A percentile compares a stretch with the other conserved stretches of the same genome.
These are phyloP conservation scores for Timema podura DNA, from an alignment of 2,888 invertebrate genomes.

Conservation along the genomic window DNA sequence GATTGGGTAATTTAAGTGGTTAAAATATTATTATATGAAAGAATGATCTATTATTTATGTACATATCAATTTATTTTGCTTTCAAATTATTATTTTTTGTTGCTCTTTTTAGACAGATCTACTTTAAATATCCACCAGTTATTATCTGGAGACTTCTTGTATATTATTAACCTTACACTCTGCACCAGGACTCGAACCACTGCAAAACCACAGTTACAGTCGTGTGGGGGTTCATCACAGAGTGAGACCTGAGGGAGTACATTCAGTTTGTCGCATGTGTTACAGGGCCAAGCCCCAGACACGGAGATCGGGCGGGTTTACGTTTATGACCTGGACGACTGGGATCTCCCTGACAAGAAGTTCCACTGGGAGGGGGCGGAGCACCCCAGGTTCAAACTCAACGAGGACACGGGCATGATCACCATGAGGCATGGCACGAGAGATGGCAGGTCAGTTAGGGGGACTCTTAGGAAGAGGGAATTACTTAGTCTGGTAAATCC, in stretches of 20 bases:
- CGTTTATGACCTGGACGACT: conserved; percentile 96
- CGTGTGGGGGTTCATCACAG: background rate
- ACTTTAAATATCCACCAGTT: no score
- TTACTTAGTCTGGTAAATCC: conserved; percentile 29
- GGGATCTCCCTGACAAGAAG: conserved; percentile 97
- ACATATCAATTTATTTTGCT: no score
- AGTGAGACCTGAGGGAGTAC: background rate
- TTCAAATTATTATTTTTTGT: no score
- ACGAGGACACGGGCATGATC: conserved; percentile 91
- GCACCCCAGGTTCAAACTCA: conserved; percentile 81
- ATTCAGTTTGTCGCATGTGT: conserved; percentile 1
- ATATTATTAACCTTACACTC: background rate
- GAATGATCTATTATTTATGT: no score
- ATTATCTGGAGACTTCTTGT: background rate
- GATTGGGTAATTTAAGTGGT: no score
- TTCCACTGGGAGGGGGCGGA: conserved; percentile 90
- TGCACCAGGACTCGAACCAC: no score
- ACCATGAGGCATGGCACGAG: conserved; percentile 91
- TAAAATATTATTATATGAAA: no score
- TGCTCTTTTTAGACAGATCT: no score
- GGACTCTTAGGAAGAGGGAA: no score
- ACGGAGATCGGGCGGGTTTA: conserved; percentile 93
- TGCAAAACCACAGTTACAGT: no score
- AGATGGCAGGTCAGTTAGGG: conserved; percentile 62
- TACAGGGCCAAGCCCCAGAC: conserved; percentile 79